Base-by-base conservation (phyloP, 1,140 invertebrate genomes). In the Dolichoris vasculosae region DNA sequence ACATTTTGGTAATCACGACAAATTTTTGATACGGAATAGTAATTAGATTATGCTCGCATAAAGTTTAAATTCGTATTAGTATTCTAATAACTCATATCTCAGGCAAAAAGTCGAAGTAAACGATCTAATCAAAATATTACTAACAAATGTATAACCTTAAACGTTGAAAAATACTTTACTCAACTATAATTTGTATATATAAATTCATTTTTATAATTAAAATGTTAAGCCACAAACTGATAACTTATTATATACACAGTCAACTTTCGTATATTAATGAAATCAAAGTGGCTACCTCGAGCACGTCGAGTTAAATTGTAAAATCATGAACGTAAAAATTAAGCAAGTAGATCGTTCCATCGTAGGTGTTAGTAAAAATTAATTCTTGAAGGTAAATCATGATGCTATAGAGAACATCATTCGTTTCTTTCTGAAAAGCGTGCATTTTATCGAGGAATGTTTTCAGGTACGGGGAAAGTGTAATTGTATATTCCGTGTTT, bases 401-500 rank as follows among this genome's bases (percentile, higher is more conserved):
- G 59, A 26, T 8, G 64, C 69, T 55, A 77, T 55, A 35, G 40
- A 63, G 38, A 43, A 11, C 48, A 7, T 2, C 17, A 59, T n/a
- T 30, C 15, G 11, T 7, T 48, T 30, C 17, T 40, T 63, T 71
- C 67, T 26, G 26, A 8, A 30, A 46, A 46, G 38, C 38, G 6
- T 30, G 17, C 78, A 40, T 75, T 63, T 30, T 55, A 78, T 59
- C 38, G 78, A 71, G 64, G 82, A 88, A 85, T 81, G 88, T 92
- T 92, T 89, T 88, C 89, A 91, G 86, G 67, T 71, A 40, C 67
- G 35, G 17, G 30, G 2, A 38, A 15, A 11, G 23, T 15, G 87
- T 92, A 92, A 92, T 92, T 91, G 92, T 91, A 40, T 71, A 93
- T 92, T 92, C 91, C 92, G 90, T 90, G 90, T 92, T 92, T 91